These are phyloP conservation scores for Parauchenoglanis punctatus DNA, from an alignment of 2,797 vertebrate species.

Conservation along the genomic window DNA sequence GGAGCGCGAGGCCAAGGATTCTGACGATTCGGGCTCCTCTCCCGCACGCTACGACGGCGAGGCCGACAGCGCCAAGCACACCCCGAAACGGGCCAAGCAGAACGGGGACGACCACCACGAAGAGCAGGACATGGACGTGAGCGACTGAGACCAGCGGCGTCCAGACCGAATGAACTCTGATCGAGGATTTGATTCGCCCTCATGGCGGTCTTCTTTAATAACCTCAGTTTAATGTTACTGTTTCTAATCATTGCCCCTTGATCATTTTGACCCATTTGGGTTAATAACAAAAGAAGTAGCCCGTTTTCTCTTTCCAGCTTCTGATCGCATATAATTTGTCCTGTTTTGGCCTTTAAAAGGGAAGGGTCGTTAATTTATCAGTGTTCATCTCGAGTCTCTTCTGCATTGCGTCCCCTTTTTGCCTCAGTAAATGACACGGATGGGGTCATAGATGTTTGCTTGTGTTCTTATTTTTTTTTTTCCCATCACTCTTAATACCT, in stretches of 20 bases:
- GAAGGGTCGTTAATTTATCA: neutral
- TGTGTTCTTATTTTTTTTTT: neutral
- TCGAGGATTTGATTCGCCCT: neutral
- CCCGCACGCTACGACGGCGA: conserved; percentile 74
- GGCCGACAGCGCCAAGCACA: conserved; percentile 70
- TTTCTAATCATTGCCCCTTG: neutral
- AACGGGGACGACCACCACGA: conserved; percentile 91
- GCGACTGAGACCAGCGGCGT: conserved; percentile 78
- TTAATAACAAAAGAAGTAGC: neutral
- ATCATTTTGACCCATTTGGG: neutral
- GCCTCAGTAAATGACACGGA: neutral
- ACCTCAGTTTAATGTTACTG: conserved; percentile 10
- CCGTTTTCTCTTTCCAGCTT: neutral
- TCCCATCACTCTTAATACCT: no score
- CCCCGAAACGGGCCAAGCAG: conserved; percentile 82
- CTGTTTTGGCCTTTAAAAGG: neutral
- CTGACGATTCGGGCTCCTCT: conserved; percentile 78
- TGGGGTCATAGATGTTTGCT: no score
- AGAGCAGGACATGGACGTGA: conserved; percentile 91
- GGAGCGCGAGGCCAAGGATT: conserved; percentile 86
- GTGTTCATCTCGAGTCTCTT: neutral
- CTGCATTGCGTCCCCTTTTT: neutral
- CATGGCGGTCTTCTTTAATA: conserved; percentile 22
- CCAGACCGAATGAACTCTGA: neutral
- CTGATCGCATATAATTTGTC: neutral